Conservation (phyloP, 1,140 invertebrate species). For the Caligus rogercresseyi region DNA sequence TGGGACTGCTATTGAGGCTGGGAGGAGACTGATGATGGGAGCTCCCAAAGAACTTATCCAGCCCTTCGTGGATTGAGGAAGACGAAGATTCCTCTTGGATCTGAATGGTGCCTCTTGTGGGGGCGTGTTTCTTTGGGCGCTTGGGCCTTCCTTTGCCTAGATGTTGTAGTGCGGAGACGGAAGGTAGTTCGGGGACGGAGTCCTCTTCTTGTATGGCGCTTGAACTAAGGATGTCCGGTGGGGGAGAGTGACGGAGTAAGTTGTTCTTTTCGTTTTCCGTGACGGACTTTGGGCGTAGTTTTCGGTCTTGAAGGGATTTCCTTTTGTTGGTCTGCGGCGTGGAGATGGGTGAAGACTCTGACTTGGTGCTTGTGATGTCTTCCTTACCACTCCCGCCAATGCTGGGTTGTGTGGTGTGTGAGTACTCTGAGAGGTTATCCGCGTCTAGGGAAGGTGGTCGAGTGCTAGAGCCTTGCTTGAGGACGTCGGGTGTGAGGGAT, state of each 20-base stretch:
- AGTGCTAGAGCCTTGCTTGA: conserved; percentile 22
- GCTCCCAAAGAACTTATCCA: conserved; percentile 11
- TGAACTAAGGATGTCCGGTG: neutral
- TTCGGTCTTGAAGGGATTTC: conserved; percentile 53
- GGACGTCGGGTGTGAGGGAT: conserved; percentile 40
- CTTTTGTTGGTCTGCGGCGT: conserved; percentile 63
- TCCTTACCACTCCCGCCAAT: conserved; percentile 24
- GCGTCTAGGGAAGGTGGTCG: neutral
- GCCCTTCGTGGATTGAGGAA: neutral
- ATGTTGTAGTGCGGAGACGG: conserved; percentile 55
- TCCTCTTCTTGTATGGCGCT: conserved; percentile 39
- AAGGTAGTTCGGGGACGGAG: conserved; percentile 57
- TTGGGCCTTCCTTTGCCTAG: conserved; percentile 52
- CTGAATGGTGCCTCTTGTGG: conserved; percentile 25
- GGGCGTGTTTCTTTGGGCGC: conserved; percentile 61
- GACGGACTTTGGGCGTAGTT: conserved; percentile 72
- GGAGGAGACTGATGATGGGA: conserved; percentile 7
- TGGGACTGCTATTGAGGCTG: neutral
- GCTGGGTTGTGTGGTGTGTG: conserved; percentile 19
- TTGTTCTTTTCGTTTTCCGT: conserved; percentile 47
- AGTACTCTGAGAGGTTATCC: neutral
- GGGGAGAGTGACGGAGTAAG: neutral
- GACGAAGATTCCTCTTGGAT: neutral
- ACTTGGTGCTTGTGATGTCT: conserved; percentile 32
- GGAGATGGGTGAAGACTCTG: conserved; percentile 54